Evolutionary conservation across 2,797 vertebrate species (phyloP).

Genomic region (Petrocephalus schoutedeni): DNA sequence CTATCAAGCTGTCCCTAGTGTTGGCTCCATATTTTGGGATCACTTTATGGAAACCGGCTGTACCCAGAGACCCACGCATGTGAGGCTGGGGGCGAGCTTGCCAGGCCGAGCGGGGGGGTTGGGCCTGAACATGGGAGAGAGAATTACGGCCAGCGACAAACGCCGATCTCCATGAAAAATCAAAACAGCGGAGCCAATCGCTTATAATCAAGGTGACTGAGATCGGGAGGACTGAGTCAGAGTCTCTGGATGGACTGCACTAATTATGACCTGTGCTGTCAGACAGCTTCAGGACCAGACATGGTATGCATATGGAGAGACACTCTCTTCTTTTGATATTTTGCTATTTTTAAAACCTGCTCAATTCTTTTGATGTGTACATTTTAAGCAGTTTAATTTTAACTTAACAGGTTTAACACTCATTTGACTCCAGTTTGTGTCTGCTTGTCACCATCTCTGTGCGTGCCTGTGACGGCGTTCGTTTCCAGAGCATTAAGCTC

Average conservation of each 20-base stretch:
- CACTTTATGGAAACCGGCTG: background rate
- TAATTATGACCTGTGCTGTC: background rate
- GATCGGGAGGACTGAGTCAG: background rate
- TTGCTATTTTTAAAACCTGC: background rate
- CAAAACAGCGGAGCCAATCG: background rate
- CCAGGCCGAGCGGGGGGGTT: background rate
- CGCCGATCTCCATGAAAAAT: background rate
- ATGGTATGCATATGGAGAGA: background rate
- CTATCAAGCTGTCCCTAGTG: background rate
- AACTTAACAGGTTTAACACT: background rate
- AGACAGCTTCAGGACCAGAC: background rate
- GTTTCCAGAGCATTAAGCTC: background rate
- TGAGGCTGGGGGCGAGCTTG: background rate
- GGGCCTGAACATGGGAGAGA: background rate
- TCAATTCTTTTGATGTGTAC: background rate
- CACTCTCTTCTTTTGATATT: background rate
- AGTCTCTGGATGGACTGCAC: background rate
- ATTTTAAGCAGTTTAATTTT: conserved; percentile 8
- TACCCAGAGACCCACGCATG: background rate
- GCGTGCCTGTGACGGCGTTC: background rate
- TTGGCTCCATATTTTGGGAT: background rate
- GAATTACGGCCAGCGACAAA: background rate
- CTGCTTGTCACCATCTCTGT: background rate
- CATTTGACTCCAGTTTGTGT: background rate
- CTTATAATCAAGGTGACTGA: background rate